Conservation (phyloP, 2,888 invertebrate genomes). For the Beris morrisii region DNA sequence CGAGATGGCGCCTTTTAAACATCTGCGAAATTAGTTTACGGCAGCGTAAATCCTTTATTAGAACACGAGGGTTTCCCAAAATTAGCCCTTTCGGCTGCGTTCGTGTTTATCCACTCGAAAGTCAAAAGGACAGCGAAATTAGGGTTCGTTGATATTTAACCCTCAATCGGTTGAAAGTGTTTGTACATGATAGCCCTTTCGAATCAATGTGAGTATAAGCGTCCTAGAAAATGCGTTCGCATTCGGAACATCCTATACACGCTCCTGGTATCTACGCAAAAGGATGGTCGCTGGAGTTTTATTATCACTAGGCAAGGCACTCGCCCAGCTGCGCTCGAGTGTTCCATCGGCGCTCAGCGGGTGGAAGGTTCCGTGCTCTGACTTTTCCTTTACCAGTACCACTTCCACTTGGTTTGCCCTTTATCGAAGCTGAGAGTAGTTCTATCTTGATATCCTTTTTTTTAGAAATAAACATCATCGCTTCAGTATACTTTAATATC, state of each 20-base stretch:
- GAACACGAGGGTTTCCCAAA: constrained; percentile 39
- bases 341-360: constrained; percentile 10
- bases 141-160: constrained; percentile 23
- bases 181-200: constrained; percentile 26
- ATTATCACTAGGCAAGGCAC: neutral
- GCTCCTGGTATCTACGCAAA: neutral
- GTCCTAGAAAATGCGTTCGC: constrained; percentile 23
- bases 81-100: constrained; percentile 42
- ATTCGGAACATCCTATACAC: constrained; percentile 5
- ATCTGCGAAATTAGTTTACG: constrained; percentile 38
- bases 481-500: too few relatives aligned
- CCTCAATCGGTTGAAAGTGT: constrained; percentile 21
- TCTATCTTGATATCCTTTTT: too few relatives aligned
- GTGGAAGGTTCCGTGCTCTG: neutral
- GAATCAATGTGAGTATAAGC: constrained; percentile 16
- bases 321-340: constrained; percentile 20
- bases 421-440: too few relatives aligned
- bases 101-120: constrained; percentile 43
- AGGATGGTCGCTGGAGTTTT: constrained; percentile 16
- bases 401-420: too few relatives aligned
- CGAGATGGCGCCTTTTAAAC: constrained; percentile 32
- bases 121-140: constrained; percentile 40
- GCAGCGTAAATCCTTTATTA: constrained; percentile 43
- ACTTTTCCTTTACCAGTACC: too few relatives aligned
- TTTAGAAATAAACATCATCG: too few relatives aligned